These are phyloP conservation scores for Saxidomus purpurata DNA, from an alignment of 1,140 invertebrate species.

Conservation along the genomic window DNA sequence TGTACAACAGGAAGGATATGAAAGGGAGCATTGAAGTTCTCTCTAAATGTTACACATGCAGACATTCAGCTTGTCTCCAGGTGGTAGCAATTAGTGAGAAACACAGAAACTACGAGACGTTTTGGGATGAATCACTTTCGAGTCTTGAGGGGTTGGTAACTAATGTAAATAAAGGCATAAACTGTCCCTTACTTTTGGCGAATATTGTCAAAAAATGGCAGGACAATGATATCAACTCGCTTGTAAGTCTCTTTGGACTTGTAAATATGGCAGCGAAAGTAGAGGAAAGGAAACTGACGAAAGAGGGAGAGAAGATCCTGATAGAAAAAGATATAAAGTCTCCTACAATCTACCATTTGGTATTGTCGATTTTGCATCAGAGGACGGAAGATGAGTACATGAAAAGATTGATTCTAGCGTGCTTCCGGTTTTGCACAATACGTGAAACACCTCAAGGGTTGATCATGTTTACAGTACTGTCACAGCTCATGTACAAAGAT, in stretches of 20 bases:
- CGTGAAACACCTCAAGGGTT: not conserved
- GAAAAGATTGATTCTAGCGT: not conserved
- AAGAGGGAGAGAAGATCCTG: not conserved
- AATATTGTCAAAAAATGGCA: conserved; percentile 25
- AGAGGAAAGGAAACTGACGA: not conserved
- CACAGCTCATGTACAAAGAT: conserved; percentile 8
- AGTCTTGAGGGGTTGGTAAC: not conserved
- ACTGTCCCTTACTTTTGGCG: not conserved
- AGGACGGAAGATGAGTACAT: conserved; percentile 12
- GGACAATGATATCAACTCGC: not conserved
- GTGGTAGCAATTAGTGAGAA: conserved; percentile 19
- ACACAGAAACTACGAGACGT: conserved; percentile 4
- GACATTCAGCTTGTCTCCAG: conserved; percentile 24
- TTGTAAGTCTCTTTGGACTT: conserved; percentile 21
- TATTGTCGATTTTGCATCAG: not conserved
- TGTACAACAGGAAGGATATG: not conserved
- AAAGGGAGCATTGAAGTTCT: not conserved
- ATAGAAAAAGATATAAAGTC: not conserved
- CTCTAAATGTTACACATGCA: conserved; percentile 30
- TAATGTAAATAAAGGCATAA: not conserved
- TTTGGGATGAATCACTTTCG: not conserved
- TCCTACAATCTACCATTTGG: not conserved
- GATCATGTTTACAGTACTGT: conserved; percentile 5
- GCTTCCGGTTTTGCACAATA: not conserved
- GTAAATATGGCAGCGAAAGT: conserved; percentile 30